Evolutionary conservation across 2,113 vertebrate species (phyloP).

Genomic region (Psilopsiagon aymara): DNA sequence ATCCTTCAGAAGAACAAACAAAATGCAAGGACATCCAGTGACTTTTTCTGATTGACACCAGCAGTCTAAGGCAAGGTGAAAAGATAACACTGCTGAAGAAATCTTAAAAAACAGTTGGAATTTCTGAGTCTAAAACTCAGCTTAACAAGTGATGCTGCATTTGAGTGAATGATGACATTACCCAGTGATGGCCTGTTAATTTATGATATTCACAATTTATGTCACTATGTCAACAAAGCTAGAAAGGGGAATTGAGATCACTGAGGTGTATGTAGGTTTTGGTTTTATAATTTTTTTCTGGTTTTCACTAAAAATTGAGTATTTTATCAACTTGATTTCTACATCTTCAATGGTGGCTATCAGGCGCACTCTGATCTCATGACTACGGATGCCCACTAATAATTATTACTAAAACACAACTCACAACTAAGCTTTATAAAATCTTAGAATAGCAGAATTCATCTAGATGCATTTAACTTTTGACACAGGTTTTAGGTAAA

Average conservation of each 20-base stretch:
- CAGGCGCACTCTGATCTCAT: background rate
- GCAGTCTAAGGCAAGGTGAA: background rate
- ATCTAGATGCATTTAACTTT: background rate
- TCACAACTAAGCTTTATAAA: background rate
- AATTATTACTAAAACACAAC: background rate
- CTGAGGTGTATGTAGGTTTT: background rate
- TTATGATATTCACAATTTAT: background rate
- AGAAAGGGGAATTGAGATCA: background rate
- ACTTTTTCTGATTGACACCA: background rate
- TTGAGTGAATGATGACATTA: background rate
- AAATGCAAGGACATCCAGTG: background rate
- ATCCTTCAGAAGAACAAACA: background rate
- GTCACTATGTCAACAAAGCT: background rate
- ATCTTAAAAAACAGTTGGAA: background rate
- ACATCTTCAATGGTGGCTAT: background rate
- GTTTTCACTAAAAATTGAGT: background rate
- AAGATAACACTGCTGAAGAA: background rate
- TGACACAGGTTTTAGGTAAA: background rate
- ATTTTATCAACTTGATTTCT: background rate
- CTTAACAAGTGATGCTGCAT: background rate
- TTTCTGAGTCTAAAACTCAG: background rate
- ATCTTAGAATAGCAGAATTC: background rate
- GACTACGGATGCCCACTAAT: background rate
- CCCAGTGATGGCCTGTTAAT: background rate
- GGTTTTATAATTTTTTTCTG: background rate